Conservation (phyloP, 2,797 vertebrate species). For the Anableps anableps region DNA sequence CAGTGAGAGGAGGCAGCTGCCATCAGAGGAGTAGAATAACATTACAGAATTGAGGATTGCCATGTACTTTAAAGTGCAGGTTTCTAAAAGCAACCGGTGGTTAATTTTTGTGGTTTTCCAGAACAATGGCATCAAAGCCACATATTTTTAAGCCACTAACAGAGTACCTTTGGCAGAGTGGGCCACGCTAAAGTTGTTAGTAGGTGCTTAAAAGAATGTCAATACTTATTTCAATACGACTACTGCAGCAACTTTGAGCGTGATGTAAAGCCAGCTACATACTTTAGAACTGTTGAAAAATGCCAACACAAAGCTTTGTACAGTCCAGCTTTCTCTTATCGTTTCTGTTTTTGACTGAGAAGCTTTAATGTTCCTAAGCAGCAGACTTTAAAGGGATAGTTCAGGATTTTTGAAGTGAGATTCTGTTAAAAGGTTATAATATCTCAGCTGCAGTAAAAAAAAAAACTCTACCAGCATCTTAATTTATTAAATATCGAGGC, state of each 20-base stretch:
- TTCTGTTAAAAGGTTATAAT: not conserved
- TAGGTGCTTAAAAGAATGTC: not conserved
- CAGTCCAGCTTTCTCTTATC: not conserved
- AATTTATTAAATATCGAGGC: not conserved
- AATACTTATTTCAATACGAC: not conserved
- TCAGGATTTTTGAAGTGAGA: not conserved
- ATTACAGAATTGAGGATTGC: not conserved
- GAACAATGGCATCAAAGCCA: constrained; percentile 7
- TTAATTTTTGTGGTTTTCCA: not conserved
- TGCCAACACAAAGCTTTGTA: not conserved
- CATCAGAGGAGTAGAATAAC: constrained; percentile 2
- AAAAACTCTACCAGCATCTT: not conserved
- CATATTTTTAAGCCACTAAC: not conserved
- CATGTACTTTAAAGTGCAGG: not conserved
- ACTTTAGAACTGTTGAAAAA: not conserved
- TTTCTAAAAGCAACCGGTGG: constrained; percentile 11
- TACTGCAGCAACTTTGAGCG: not conserved
- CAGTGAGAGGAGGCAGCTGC: constrained; percentile 6
- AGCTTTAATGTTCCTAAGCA: not conserved
- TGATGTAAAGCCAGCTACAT: not conserved
- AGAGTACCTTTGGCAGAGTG: not conserved
- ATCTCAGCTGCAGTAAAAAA: not conserved
- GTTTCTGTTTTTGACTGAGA: not conserved
- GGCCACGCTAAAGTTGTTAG: constrained; percentile 5
- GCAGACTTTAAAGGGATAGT: not conserved